These are phyloP conservation scores for Mus musculus DNA, from an alignment of 2,113 vertebrate genomes.

Conservation along the genomic window DNA sequence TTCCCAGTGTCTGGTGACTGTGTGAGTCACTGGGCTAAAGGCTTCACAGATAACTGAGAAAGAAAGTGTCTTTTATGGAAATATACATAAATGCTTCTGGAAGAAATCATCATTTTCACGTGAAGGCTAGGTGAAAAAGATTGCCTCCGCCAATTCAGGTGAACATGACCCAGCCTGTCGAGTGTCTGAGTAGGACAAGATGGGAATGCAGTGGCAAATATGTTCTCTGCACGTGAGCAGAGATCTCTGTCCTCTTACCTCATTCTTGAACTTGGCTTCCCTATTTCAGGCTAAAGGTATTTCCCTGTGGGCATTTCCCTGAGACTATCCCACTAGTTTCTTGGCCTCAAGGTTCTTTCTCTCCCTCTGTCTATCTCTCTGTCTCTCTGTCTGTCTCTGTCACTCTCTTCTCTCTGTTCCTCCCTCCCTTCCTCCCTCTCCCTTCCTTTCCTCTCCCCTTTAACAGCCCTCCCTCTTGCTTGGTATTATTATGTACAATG, in stretches of 20 bases:
- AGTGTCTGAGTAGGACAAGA: neutral
- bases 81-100: neutral
- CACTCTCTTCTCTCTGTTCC: neutral
- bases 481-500: neutral
- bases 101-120: neutral
- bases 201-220: too few relatives aligned
- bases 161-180: neutral
- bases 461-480: neutral
- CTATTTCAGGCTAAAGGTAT: neutral
- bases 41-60: neutral
- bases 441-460: neutral
- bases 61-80: neutral
- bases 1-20: neutral
- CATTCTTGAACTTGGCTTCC: neutral
- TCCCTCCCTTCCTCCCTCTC: neutral
- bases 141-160: neutral
- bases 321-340: neutral
- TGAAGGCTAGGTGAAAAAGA: neutral
- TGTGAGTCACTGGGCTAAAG: neutral
- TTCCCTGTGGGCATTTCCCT: neutral
- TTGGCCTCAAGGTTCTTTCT: neutral
- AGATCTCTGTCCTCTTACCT: neutral
- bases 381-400: too few relatives aligned
- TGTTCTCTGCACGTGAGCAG: neutral
- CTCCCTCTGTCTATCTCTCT: neutral